phyloP scores from a whole-genome alignment of 2,113 vertebrate species.

The Prunella fulvescens region DNA sequence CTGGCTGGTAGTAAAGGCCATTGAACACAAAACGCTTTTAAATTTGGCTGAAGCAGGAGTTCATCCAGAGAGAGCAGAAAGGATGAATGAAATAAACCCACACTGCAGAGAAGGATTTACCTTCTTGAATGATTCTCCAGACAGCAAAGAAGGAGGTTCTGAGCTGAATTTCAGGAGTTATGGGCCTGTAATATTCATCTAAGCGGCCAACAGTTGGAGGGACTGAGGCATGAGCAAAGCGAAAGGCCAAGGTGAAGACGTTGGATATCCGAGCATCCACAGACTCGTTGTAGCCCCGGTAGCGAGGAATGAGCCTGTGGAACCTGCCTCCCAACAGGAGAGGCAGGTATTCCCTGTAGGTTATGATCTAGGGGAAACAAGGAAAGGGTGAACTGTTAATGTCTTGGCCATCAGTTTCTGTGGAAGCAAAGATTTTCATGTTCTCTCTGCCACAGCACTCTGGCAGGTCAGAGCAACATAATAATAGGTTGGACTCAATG shows the following conservation, averaged over 20 bases:
- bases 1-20: neutral
- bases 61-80: neutral
- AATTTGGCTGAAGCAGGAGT: neutral
- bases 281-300: conserved; percentile 69
- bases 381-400: neutral
- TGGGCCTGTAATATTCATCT: conserved; percentile 62
- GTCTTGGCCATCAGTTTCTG: neutral
- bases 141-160: conserved; percentile 78
- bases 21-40: neutral
- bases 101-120: conserved; percentile 50
- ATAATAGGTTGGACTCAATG: neutral
- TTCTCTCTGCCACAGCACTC: neutral
- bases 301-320: conserved; percentile 61
- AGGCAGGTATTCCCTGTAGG: conserved; percentile 84
- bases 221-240: conserved; percentile 84
- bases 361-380: conserved; percentile 76
- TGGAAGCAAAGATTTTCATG: neutral
- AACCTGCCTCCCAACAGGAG: conserved; percentile 67
- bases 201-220: conserved; percentile 78
- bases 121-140: conserved; percentile 85
- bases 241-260: conserved; percentile 86
- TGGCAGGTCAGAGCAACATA: neutral
- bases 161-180: conserved; percentile 69
- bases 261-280: conserved; percentile 84
- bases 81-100: neutral